These are phyloP conservation scores for Xenopus borealis DNA, from an alignment of 2,113 vertebrate genomes.

Conservation along the genomic window DNA sequence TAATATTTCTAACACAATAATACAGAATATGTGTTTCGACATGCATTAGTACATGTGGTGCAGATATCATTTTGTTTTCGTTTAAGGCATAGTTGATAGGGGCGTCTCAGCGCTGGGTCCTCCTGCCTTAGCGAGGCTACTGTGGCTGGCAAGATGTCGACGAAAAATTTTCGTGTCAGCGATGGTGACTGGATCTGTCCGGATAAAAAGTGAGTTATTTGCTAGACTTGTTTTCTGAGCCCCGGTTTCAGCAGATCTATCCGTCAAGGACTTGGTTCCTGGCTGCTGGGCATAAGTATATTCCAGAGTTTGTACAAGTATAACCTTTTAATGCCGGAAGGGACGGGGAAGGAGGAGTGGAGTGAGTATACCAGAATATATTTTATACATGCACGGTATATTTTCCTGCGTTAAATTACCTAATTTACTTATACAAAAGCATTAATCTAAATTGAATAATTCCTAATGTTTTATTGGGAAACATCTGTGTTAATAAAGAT, in stretches of 20 bases:
- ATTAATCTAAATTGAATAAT: too few relatives aligned
- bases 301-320: not conserved
- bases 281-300: not conserved
- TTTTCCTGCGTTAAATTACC: too few relatives aligned
- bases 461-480: too few relatives aligned
- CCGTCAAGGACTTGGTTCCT: not conserved
- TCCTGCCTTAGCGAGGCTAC: conserved; percentile 8
- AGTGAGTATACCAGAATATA: too few relatives aligned
- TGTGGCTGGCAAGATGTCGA: conserved; percentile 72
- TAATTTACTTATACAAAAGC: too few relatives aligned
- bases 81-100: not conserved
- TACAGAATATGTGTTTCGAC: too few relatives aligned
- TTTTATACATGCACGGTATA: too few relatives aligned
- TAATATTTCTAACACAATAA: too few relatives aligned
- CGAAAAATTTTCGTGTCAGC: conserved; percentile 96
- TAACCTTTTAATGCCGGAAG: not conserved
- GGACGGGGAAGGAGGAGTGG: not conserved
- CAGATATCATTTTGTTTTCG: not conserved
- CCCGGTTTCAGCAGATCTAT: too few relatives aligned
- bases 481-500: too few relatives aligned
- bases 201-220: conserved; percentile 87
- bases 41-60: too few relatives aligned
- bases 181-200: conserved; percentile 97
- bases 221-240: not conserved
- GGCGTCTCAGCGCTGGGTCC: not conserved